Percentiles rank a stretch among this genome's conserved stretches.
Evolutionary conservation across 2,797 vertebrate genomes (phyloP).

Genomic region (Myripristis jacobus): DNA sequence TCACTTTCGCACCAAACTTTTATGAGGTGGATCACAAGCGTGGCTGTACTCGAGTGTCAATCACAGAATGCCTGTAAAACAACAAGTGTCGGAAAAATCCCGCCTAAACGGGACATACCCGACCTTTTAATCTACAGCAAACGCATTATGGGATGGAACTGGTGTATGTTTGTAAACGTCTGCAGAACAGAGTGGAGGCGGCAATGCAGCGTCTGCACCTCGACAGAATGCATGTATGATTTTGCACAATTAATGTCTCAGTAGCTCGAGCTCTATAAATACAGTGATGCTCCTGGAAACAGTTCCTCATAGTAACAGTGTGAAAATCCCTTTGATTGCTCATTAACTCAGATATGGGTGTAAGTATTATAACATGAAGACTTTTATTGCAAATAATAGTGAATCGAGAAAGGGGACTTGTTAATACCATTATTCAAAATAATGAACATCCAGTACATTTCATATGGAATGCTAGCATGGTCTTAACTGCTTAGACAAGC

Average conservation of each 20-base stretch:
- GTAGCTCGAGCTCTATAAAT: conserved; percentile 37
- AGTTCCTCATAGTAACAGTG: conserved; percentile 10
- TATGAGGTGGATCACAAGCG: conserved; percentile 51
- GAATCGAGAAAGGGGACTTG: conserved; percentile 78
- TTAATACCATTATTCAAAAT: conserved; percentile 79
- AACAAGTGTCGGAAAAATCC: conserved; percentile 1
- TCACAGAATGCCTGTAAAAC: conserved; percentile 41
- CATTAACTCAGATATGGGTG: conserved; percentile 77
- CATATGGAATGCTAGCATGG: conserved; percentile 78
- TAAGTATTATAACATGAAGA: conserved; percentile 78
- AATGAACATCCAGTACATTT: conserved; percentile 82
- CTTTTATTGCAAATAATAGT: conserved; percentile 83
- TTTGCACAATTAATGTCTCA: conserved; percentile 61
- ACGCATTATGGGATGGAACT: conserved; percentile 35
- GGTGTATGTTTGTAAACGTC: conserved; percentile 49
- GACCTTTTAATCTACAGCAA: conserved; percentile 14
- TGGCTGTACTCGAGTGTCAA: conserved; percentile 44
- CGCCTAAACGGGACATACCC: neutral
- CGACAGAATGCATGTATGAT: conserved; percentile 44
- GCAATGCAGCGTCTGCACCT: conserved; percentile 34
- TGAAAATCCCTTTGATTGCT: conserved; percentile 53
- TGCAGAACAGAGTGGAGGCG: conserved; percentile 34
- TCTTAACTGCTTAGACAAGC: conserved; percentile 74
- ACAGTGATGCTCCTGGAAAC: conserved; percentile 9
- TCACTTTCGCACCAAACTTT: conserved; percentile 49